Evolutionary conservation across 2,888 invertebrate genomes (phyloP).

Genomic region (Leucophenga montana): DNA sequence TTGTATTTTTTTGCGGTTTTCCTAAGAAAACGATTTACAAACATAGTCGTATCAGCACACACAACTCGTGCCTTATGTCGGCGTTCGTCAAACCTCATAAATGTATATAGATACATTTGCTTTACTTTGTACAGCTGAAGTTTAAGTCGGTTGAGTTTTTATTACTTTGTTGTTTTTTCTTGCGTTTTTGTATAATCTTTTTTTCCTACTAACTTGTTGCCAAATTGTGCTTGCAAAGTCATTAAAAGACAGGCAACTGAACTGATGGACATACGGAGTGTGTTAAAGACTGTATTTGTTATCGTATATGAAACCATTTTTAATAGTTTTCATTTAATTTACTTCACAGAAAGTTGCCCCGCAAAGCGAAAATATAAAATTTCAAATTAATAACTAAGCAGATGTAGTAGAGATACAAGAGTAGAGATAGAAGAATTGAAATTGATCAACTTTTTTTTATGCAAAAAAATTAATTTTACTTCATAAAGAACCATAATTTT

Average conservation of each 20-base stretch:
- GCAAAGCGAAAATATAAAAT: no score
- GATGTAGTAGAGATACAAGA: no score
- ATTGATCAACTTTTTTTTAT: no score
- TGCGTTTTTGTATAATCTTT: conserved; percentile 3
- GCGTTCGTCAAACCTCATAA: conserved; percentile 21
- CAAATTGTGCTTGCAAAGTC: conserved; percentile 62
- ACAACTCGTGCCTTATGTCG: conserved; percentile 66
- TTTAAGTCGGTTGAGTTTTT: conserved; percentile 53
- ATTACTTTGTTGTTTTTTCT: conserved; percentile 56
- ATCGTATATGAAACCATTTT: no score
- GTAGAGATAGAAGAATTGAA: no score
- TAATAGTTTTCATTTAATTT: no score
- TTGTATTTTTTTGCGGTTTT: conserved; percentile 17
- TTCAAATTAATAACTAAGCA: no score
- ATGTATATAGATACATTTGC: background rate
- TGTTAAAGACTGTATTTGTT: background rate
- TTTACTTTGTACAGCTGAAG: background rate
- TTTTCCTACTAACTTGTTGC: conserved; percentile 60
- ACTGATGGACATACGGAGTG: no score
- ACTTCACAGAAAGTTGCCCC: no score
- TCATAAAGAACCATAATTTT: no score
- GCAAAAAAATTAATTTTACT: no score
- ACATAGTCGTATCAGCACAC: no score
- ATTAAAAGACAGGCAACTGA: background rate
- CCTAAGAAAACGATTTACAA: conserved; percentile 31